Evolutionary conservation across 64 coral and sea anemone species (phyloP).

Genomic region (Montipora capricornis): DNA sequence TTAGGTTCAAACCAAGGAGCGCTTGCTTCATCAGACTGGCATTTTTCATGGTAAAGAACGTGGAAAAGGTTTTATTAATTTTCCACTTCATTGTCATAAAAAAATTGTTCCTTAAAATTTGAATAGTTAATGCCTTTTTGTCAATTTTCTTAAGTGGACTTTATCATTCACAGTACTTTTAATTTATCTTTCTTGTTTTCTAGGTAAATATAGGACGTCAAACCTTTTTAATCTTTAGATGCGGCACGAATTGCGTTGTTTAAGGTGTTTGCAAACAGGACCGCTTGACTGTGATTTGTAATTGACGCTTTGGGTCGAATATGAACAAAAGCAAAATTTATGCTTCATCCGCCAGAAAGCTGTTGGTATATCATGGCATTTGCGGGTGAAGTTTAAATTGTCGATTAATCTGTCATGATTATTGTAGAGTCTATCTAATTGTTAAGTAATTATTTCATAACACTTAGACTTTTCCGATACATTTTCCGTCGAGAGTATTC

Average conservation of each 20-base stretch:
- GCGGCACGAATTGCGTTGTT: neutral
- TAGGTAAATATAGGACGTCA: conserved; percentile 3
- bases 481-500: neutral
- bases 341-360: neutral
- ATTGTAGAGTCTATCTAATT: neutral
- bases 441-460: neutral
- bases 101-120: neutral
- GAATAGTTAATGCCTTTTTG: too few relatives aligned
- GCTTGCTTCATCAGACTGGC: neutral
- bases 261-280: neutral
- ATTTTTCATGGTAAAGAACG: neutral
- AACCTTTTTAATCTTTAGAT: conserved; percentile 15
- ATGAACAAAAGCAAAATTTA: neutral
- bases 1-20: conserved; percentile 29
- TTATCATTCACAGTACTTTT: neutral
- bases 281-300: neutral
- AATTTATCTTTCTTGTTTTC: conserved; percentile 13
- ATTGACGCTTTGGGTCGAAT: too few relatives aligned
- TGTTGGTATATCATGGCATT: neutral
- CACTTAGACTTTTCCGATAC: neutral
- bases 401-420: conserved; percentile 18
- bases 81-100: conserved; percentile 8
- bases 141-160: neutral
- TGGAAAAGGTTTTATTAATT: neutral
- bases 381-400: neutral